Base-by-base conservation (phyloP, 2,797 vertebrate genomes). In the Hippoglossus hippoglossus region DNA sequence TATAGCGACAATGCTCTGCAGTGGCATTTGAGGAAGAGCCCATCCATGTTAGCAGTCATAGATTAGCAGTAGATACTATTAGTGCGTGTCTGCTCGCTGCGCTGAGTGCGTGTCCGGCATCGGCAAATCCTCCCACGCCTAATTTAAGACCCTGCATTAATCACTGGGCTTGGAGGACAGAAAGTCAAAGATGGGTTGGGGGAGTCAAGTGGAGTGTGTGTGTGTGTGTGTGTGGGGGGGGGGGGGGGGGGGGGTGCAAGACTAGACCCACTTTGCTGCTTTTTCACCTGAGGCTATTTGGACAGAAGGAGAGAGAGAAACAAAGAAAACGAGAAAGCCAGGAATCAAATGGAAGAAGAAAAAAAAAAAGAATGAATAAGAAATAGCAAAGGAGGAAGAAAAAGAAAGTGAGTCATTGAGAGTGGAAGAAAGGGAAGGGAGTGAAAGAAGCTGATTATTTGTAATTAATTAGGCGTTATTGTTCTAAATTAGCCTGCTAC, bases 381-480 rank as follows among this genome's bases (percentile, higher is more conserved):
- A 77, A 72, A 73, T 56, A 47, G 79, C 53, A 63, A 70, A 69
- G 34, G 63, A 71, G 69, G 53, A 77, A 63, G 47, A 77, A 72
- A 75, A 56, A 66, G 75, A 84, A 76, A 76, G 84, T 75, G 77
- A 89, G 75, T 77, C 49, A 85, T 76, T 72, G 74, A 75, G 65
- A 80, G 71, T 56, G 67, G 81, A 81, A 86, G 84, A 87, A 88
- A 83, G 67, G 72, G 68, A 81, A 82, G 82, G 79, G 89, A 93
- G 91, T 92, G 90, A 95, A 94, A 94, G 94, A 94, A 90, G 92
- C 94, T 95, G 95, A 96, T 97, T 96, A 96, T 96, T 95, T 93
- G 95, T 95, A 97, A 98, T 98, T 97, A 97, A 98, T 98, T 97
- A 96, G 94, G 84, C 94, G 93, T 96, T 97, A 98, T 96, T 97